Percentiles rank a stretch among this genome's conserved stretches.
These are phyloP conservation scores for Parthenolecanium corni DNA, from an alignment of 2,888 invertebrate genomes.

Conservation along the genomic window DNA sequence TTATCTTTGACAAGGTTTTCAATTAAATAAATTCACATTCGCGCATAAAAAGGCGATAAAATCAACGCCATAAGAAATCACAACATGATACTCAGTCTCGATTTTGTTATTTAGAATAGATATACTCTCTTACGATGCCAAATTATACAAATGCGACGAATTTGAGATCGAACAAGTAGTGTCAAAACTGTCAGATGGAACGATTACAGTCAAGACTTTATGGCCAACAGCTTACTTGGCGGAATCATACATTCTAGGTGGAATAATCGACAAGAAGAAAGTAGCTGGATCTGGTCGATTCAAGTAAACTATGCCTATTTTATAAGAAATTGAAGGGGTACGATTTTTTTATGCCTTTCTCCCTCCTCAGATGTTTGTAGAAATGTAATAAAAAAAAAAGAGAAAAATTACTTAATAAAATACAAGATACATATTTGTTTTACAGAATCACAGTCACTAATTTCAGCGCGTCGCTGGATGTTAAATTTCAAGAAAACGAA, in stretches of 20 bases:
- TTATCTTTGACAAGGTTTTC: too few relatives aligned
- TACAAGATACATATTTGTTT: too few relatives aligned
- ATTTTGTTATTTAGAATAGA: not conserved
- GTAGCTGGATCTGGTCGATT: constrained; percentile 4
- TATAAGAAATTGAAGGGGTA: too few relatives aligned
- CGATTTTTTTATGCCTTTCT: not conserved
- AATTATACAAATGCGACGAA: not conserved
- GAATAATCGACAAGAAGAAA: constrained; percentile 5
- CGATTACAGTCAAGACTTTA: not conserved
- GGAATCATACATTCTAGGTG: not conserved
- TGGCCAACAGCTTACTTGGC: constrained; percentile 6
- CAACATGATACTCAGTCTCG: too few relatives aligned
- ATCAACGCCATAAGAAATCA: too few relatives aligned
- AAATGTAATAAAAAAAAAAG: too few relatives aligned
- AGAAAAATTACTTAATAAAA: too few relatives aligned
- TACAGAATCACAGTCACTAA: constrained; percentile 1
- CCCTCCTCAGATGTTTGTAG: not conserved
- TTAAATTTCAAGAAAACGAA: constrained; percentile 11
- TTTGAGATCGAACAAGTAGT: not conserved
- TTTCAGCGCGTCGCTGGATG: not conserved
- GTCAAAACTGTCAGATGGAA: not conserved
- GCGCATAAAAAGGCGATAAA: too few relatives aligned
- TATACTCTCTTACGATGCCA: constrained; percentile 6
- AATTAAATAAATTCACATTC: too few relatives aligned
- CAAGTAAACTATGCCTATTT: too few relatives aligned